Conservation (phyloP, 2,888 invertebrate species). For the Gortyna flavago region DNA sequence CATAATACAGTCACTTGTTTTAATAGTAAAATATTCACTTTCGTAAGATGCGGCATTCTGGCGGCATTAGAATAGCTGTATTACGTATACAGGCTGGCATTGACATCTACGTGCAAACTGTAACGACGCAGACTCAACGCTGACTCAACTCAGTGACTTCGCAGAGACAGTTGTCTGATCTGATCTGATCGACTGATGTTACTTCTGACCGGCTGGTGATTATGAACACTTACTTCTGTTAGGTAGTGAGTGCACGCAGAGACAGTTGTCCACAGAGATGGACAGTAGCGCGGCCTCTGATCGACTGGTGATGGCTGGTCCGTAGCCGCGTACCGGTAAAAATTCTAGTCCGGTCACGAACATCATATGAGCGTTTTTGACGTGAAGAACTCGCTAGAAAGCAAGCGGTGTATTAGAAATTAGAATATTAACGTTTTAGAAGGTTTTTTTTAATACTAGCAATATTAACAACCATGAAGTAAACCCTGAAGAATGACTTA, state of each 20-base stretch:
- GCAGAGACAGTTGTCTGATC: too few species aligned
- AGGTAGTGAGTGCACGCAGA: constrained; percentile 96
- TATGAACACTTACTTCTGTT: constrained; percentile 92
- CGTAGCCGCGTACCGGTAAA: constrained; percentile 93
- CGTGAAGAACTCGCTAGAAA: constrained; percentile 94
- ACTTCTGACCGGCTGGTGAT: constrained; percentile 17
- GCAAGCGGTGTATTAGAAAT: constrained; percentile 41
- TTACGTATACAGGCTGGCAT: too few species aligned
- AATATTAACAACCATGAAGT: not conserved
- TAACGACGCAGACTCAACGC: too few species aligned
- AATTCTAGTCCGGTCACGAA: constrained; percentile 99
- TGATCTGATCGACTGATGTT: not conserved
- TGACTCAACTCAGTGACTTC: too few species aligned
- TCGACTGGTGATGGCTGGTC: constrained; percentile 93
- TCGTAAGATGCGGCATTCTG: too few species aligned
- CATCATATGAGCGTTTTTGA: constrained; percentile 97
- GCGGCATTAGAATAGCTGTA: too few species aligned
- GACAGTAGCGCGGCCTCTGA: constrained; percentile 97
- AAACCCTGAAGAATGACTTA: not conserved
- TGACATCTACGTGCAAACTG: too few species aligned
- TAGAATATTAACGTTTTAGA: constrained; percentile 29
- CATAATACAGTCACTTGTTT: not conserved
- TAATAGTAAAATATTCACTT: not conserved
- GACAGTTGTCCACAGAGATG: constrained; percentile 98
- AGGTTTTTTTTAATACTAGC: constrained; percentile 1